phyloP scores from a whole-genome alignment of 1,140 invertebrate species.

The Drosophila grimshawi region DNA sequence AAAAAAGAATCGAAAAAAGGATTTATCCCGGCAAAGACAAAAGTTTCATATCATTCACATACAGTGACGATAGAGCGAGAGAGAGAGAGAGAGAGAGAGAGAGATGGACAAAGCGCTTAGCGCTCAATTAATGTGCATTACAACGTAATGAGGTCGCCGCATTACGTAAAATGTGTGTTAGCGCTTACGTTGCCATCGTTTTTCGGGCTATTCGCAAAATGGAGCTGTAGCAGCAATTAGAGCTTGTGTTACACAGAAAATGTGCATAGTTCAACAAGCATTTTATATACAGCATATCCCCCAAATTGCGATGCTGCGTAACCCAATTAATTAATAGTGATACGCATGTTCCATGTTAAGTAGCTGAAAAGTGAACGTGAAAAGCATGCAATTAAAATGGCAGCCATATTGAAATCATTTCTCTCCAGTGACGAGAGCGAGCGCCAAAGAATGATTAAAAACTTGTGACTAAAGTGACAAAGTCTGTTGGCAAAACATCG shows the following conservation, averaged over 20 bases:
- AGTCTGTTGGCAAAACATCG: too few species aligned
- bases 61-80: neutral
- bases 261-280: neutral
- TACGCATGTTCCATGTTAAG: neutral
- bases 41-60: conserved; percentile 17
- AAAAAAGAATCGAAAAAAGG: neutral
- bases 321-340: neutral
- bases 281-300: neutral
- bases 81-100: neutral
- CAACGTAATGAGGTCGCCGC: conserved; percentile 11
- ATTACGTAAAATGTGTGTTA: neutral
- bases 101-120: neutral
- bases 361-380: too few species aligned
- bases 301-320: neutral
- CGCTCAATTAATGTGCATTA: conserved; percentile 4
- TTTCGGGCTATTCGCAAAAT: neutral
- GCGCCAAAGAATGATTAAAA: too few species aligned
- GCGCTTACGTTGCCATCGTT: conserved; percentile 1
- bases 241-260: neutral
- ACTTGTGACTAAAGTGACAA: too few species aligned
- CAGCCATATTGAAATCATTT: too few species aligned
- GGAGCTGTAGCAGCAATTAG: neutral
- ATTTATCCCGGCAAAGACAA: conserved; percentile 6
- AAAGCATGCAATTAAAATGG: too few species aligned
- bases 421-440: too few species aligned